Evolutionary conservation across 2,113 vertebrate species (phyloP).

Genomic region (Pycnonotus jocosus): DNA sequence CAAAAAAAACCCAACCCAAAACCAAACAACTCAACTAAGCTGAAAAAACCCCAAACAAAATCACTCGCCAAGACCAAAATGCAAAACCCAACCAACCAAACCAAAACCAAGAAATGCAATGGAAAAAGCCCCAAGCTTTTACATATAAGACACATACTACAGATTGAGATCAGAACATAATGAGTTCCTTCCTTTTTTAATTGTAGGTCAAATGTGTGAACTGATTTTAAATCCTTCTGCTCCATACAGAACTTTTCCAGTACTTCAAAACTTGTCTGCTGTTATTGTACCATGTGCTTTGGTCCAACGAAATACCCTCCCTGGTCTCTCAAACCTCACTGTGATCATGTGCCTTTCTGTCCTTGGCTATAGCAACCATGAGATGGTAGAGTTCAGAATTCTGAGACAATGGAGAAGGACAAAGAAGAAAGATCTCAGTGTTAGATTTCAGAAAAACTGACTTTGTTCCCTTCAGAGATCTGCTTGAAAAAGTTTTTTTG

Average conservation of each 20-base stretch:
- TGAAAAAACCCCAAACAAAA: not conserved
- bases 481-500: not conserved
- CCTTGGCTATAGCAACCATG: not conserved
- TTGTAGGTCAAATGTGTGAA: not conserved
- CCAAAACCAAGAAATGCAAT: not conserved
- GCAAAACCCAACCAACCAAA: not conserved
- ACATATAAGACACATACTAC: not conserved
- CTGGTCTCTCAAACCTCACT: not conserved
- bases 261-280: not conserved
- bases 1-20: accelerated
- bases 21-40: not conserved
- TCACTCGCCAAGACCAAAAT: accelerated
- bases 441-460: not conserved
- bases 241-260: not conserved
- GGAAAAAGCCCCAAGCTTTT: accelerated
- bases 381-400: not conserved
- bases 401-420: not conserved
- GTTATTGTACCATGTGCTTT: not conserved
- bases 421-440: not conserved
- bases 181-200: not conserved
- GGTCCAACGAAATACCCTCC: not conserved
- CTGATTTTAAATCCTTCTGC: not conserved
- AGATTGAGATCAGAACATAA: not conserved
- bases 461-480: not conserved
- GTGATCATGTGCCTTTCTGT: not conserved